Evolutionary conservation across 92 coral and sea anemone genomes (phyloP).

Genomic region (Hydrozoanthus gracilis): DNA sequence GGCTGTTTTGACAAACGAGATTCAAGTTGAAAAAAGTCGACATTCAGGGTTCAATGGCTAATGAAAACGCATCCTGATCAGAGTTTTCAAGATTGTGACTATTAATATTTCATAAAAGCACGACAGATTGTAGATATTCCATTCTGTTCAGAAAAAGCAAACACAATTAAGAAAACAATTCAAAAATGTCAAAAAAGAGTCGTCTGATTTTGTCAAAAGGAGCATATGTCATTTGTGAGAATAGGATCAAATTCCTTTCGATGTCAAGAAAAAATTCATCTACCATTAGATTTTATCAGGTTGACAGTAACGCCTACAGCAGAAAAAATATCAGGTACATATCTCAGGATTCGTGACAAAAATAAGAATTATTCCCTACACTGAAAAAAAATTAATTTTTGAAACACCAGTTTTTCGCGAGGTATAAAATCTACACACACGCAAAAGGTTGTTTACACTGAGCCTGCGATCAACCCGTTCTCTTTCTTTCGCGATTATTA

Average conservation of each 20-base stretch:
- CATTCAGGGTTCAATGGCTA: not conserved
- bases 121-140: constrained; percentile 7
- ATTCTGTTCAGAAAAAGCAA: constrained; percentile 41
- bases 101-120: constrained; percentile 35
- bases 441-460: constrained; percentile 15
- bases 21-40: not conserved
- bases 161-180: constrained; percentile 32
- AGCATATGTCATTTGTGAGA: constrained; percentile 39
- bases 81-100: not conserved
- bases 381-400: not conserved
- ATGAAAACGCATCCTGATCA: not conserved
- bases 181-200: constrained; percentile 30
- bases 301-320: constrained; percentile 11
- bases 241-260: constrained; percentile 13
- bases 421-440: not conserved
- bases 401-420: not conserved
- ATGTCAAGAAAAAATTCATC: not conserved
- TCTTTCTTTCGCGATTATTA: not conserved
- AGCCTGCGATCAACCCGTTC: constrained; percentile 47
- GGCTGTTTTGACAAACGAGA: not conserved
- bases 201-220: constrained; percentile 24
- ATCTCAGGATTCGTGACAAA: constrained; percentile 26
- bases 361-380: not conserved
- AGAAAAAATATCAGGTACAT: constrained; percentile 2
- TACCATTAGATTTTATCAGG: constrained; percentile 35